Evolutionary conservation across 2,888 invertebrate genomes (phyloP), one percentile per base, ranked within the genome.

Genomic region (Mantis religiosa): DNA sequence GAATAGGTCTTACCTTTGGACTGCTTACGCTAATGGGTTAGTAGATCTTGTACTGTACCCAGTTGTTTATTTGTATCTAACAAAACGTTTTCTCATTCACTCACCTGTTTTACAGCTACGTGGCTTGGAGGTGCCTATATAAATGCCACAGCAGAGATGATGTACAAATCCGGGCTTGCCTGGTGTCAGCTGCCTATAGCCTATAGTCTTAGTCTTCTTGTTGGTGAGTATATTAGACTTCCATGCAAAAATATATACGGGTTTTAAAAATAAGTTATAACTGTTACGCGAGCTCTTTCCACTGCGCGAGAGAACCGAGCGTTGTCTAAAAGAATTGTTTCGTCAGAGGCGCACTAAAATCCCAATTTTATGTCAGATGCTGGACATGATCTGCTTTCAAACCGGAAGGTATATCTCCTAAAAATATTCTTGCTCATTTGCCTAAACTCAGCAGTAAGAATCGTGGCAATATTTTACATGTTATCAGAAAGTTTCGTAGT

Each of bases 81-180:
- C n/a, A n/a, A n/a, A 20, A 71, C 54, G 9, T 71, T 20, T 71
- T 25, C 20, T 20, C 3, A 20, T 71, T 71, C 20, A 71, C 20
- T 20, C 2, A 71, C 54, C 0, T 25, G 54, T 15, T 71, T 71
- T 71, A 20, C 54, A 71, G 54, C 54, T 6, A 71, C 54, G 8
- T 71, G 54, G 54, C 20, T 71, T 71, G 54, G 54, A 3, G 54
- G 20, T 20, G 54, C 54, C 28, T 96, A 96, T 92, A 95, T 96
- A 91, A 96, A 96, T 92, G 96, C 96, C 84, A 96, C 96, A 88
- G 95, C 96, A 20, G 96, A 96, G 92, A 94, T 94, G 85, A 95
- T 96, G 90, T 96, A 94, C 92, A 94, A 94, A 88, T 94, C 93
- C 89, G 96, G 95, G 81, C 92, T 96, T 89, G 93, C 95, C n/a